Base-by-base conservation (phyloP, 2,797 vertebrate species). In the Galaxias olidus region DNA sequence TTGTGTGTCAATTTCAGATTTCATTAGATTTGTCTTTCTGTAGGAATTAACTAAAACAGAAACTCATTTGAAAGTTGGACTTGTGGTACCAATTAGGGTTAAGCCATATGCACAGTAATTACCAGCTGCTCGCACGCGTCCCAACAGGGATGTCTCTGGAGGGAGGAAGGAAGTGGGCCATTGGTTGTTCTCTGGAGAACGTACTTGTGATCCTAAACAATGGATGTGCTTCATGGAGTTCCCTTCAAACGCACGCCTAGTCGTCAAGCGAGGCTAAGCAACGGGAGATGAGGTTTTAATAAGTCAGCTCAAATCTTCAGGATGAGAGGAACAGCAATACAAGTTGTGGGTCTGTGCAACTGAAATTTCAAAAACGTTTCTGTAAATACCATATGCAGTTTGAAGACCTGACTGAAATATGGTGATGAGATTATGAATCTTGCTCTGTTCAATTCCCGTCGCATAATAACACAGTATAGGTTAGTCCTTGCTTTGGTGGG, bases 71-170 rank as follows among this genome's bases (percentile, higher is more conserved):
- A 72, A 75, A 67, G 63, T 71, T 73, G 77, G 66, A 77, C 63
- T 75, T 63, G 68, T 68, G 58, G 57, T 77, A 75, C 72, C 76
- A 79, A 68, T 73, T 72, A 80, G 79, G 77, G 63, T 61, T 64
- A 13, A 48, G 69, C 76, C 75, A 80, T 77, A 71, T 77, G 77
- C 80, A 74, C 66, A 40, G 71, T 71, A 85, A 85, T 85, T 83
- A 81, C 75, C 80, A 83, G 80, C 80, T 83, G 82, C 73, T 74
- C 59, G 54, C 69, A 51, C 65, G 41, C 63, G 65, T 76, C 77
- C 59, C 77, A 60, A 61, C 10, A 62, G 79, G 71, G 75, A 68
- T 64, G 48, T 78, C 73, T 77, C 59, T 54, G 44, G 52, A 58
- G 48, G 63, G 74, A 79, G 62, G 48, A 74, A 78, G 49, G 66